These are phyloP conservation scores for Chlorodrepanis virens DNA, from an alignment of 2,113 vertebrate genomes.

Conservation along the genomic window DNA sequence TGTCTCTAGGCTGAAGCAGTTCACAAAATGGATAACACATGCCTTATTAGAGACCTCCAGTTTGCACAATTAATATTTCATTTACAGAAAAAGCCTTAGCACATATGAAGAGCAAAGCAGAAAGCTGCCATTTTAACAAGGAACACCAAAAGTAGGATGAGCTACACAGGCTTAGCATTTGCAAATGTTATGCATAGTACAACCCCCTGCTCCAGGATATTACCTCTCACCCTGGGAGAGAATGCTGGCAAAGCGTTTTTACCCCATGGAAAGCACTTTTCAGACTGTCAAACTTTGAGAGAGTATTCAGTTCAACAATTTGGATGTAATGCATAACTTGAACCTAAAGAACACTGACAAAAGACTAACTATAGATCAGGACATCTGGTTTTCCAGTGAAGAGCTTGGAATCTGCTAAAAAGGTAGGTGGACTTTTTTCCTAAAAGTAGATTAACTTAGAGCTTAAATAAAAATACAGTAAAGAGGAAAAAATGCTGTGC, in stretches of 20 bases:
- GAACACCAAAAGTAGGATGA: neutral
- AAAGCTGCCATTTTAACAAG: neutral
- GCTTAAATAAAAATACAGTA: neutral
- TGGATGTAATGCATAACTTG: slow-evolving; percentile 22
- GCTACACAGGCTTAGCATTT: neutral
- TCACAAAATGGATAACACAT: slow-evolving; percentile 63
- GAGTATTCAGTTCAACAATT: slow-evolving; percentile 29
- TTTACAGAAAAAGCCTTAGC: neutral
- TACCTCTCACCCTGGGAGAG: slow-evolving; percentile 65
- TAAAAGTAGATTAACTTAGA: neutral
- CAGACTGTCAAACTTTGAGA: slow-evolving; percentile 45
- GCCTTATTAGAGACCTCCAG: slow-evolving; percentile 21
- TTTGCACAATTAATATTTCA: slow-evolving; percentile 19
- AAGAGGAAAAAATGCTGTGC: neutral
- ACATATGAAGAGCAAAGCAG: neutral
- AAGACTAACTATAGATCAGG: neutral
- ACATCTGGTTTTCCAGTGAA: slow-evolving; percentile 43
- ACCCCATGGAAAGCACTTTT: slow-evolving; percentile 63
- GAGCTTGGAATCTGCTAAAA: slow-evolving; percentile 44
- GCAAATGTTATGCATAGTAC: slow-evolving; percentile 14
- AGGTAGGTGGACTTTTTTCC: slow-evolving; percentile 61
- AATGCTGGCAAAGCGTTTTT: slow-evolving; percentile 62
- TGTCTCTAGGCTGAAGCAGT: slow-evolving; percentile 48
- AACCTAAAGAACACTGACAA: neutral
- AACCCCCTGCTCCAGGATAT: slow-evolving; percentile 60